Evolutionary conservation across 2,113 vertebrate species (phyloP).

Genomic region (Nibea coibor): DNA sequence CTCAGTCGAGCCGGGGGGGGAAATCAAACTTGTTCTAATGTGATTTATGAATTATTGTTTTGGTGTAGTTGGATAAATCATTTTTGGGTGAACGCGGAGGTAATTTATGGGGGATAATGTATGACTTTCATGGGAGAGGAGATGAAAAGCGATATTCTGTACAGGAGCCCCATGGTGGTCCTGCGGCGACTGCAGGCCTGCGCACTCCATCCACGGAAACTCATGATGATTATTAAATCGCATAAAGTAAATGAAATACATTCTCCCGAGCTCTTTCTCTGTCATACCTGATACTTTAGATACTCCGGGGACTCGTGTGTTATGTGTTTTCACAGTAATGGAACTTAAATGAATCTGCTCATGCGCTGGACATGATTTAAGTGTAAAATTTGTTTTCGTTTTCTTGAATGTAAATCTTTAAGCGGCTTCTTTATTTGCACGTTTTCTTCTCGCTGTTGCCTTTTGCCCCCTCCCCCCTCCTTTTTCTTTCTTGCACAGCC

Average conservation of each 20-base stretch:
- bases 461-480: background rate
- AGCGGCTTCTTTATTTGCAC: background rate
- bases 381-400: slow-evolving; percentile 10
- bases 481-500: background rate
- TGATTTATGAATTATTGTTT: slow-evolving; percentile 41
- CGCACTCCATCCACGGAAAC: slow-evolving; percentile 10
- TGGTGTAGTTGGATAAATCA: slow-evolving; percentile 28
- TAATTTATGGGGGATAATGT: slow-evolving; percentile 2
- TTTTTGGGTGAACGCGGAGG: background rate
- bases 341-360: background rate
- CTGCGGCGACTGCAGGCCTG: slow-evolving; percentile 31
- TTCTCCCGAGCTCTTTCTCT: slow-evolving; percentile 24
- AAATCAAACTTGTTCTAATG: slow-evolving; percentile 18
- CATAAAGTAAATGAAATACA: slow-evolving; percentile 40
- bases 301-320: slow-evolving; percentile 27
- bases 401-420: slow-evolving; percentile 6
- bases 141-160: slow-evolving; percentile 25
- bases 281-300: slow-evolving; percentile 48
- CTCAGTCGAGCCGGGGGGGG: background rate
- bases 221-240: slow-evolving; percentile 61
- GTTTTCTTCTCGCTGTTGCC: background rate
- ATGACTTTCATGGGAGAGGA: slow-evolving; percentile 23
- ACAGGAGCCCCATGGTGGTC: slow-evolving; percentile 41
- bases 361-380: slow-evolving; percentile 53
- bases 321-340: slow-evolving; percentile 22